Evolutionary conservation across 2,888 invertebrate species (phyloP), one percentile per base, ranked within the genome.

Genomic region (Nemurella pictetii): DNA sequence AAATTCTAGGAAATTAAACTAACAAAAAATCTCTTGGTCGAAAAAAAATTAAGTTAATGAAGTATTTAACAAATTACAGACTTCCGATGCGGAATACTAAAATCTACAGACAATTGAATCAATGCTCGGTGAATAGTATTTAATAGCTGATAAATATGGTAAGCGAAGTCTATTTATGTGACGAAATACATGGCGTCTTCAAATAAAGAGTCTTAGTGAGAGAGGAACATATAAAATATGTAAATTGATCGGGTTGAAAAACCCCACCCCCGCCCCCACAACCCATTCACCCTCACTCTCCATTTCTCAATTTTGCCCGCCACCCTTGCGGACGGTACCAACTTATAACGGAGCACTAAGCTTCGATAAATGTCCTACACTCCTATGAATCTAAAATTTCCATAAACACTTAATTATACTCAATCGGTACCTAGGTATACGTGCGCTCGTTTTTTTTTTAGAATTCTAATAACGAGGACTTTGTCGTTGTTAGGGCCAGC

Each of bases 341-440:
- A 80, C 80, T 80, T 30, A n/a, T 80, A 80, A 80, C 15, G 80
- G n/a, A 32, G 20, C 29, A 9, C 80, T 80, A 80, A 80, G 80
- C 80, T n/a, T n/a, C 29, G 9, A 27, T 80, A 84, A 72, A 84
- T 84, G 84, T 30, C 36, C 78, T 26, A 25, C 12, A 7, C 26
- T 27, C n/a, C 25, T 0, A n/a, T 83, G n/a, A 29, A 80, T 78
- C 74, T 77, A 84, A 55, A 85, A 85, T 85, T 84, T 84, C 73
- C 85, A 84, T 84, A 81, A 85, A 84, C 82, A 30, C 82, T 85
- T 85, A 84, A 85, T 85, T 85, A 55, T 55, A 36, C 85, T 78
- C 85, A 85, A 84, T 85, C 81, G 85, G 75, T 84, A 35, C 85
- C 73, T 75, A 72, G 55, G 12, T 7, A 12, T 55, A 55, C 3